Evolutionary conservation across 2,888 invertebrate genomes (phyloP).

Genomic region (Gryllus longicercus): DNA sequence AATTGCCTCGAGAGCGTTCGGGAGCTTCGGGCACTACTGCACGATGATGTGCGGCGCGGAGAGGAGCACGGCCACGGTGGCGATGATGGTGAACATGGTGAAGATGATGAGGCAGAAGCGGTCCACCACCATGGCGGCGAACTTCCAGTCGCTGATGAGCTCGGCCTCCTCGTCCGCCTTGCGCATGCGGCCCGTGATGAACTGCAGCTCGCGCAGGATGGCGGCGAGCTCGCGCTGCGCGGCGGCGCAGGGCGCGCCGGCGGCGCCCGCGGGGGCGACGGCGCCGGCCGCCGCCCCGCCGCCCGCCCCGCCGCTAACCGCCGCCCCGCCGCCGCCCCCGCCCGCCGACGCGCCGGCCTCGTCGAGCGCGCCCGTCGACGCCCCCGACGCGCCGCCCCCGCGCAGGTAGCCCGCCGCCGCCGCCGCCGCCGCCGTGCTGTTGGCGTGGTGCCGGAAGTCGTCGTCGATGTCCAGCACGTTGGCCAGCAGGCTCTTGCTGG

Average conservation of each 20-base stretch:
- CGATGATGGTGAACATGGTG: slow-evolving; percentile 88
- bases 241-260: slow-evolving; percentile 45
- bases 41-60: slow-evolving; percentile 94
- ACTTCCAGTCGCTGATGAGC: slow-evolving; percentile 95
- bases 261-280: not conserved
- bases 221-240: slow-evolving; percentile 83
- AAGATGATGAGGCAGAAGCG: slow-evolving; percentile 94
- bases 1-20: not conserved
- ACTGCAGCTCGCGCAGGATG: slow-evolving; percentile 89
- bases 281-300: slow-evolving; percentile 64
- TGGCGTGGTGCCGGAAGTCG: slow-evolving; percentile 70
- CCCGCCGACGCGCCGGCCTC: slow-evolving; percentile 74
- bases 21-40: slow-evolving; percentile 57
- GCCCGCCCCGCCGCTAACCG: slow-evolving; percentile 71
- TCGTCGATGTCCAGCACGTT: slow-evolving; percentile 95
- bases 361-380: slow-evolving; percentile 58
- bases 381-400: slow-evolving; percentile 21
- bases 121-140: slow-evolving; percentile 97
- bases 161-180: slow-evolving; percentile 92
- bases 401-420: slow-evolving; percentile 39
- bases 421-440: slow-evolving; percentile 38
- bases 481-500: slow-evolving; percentile 88
- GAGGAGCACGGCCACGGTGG: slow-evolving; percentile 85
- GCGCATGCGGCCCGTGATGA: slow-evolving; percentile 90
- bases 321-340: slow-evolving; percentile 54